A percentile compares a stretch with the other conserved stretches of the same genome.
phyloP scores from a whole-genome alignment of 2,113 vertebrate species.

The Colossoma macropomum region DNA sequence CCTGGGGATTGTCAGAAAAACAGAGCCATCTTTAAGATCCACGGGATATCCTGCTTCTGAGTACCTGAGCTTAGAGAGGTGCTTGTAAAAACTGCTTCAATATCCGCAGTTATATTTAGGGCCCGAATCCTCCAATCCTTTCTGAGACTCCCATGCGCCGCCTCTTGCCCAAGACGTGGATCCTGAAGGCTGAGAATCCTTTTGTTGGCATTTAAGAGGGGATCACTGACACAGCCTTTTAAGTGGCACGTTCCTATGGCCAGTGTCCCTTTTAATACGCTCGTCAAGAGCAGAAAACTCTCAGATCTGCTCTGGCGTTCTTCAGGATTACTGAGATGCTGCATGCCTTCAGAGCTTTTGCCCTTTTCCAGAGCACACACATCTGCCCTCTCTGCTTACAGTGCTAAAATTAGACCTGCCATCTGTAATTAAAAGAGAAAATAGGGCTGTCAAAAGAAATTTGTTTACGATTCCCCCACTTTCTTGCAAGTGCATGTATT shows the following conservation, averaged over 20 bases:
- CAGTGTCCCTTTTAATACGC: constrained; percentile 59
- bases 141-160: neutral
- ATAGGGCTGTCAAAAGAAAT: neutral
- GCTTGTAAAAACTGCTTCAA: constrained; percentile 17
- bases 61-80: constrained; percentile 41
- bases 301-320: constrained; percentile 52
- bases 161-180: neutral
- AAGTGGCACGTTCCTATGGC: constrained; percentile 54
- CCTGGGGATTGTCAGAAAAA: constrained; percentile 19
- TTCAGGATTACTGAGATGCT: constrained; percentile 62
- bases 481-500: too few species aligned
- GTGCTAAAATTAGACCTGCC: constrained; percentile 70
- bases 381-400: constrained; percentile 63
- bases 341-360: constrained; percentile 56
- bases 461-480: neutral
- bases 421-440: constrained; percentile 73
- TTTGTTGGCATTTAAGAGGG: constrained; percentile 35
- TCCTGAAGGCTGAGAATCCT: neutral
- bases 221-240: constrained; percentile 26
- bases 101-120: constrained; percentile 42
- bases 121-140: constrained; percentile 17
- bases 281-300: constrained; percentile 53
- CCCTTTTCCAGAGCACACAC: constrained; percentile 52
- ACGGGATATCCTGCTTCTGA: constrained; percentile 38
- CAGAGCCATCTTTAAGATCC: constrained; percentile 26